Conservation (phyloP, 2,888 invertebrate species). For the Magallana nippona region DNA sequence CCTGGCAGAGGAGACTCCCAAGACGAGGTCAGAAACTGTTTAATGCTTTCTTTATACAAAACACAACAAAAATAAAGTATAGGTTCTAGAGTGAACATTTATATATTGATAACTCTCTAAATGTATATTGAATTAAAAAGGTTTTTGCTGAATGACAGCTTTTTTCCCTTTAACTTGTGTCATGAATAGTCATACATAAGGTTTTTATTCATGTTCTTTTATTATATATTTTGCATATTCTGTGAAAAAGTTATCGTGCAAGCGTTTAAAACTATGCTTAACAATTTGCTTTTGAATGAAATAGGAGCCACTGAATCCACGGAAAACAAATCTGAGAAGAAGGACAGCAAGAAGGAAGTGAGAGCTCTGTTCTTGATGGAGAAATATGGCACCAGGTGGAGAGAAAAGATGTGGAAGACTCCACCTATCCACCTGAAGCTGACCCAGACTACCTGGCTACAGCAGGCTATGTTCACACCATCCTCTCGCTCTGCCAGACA, state of each 20-base stretch:
- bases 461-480: constrained; percentile 94
- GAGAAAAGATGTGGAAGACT: constrained; percentile 78
- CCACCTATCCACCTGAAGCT: constrained; percentile 68
- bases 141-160: no score
- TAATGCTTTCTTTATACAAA: neutral
- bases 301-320: constrained; percentile 25
- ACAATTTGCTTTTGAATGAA: neutral
- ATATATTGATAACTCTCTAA: no score
- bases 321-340: constrained; percentile 43
- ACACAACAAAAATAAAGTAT: no score
- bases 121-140: no score
- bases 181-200: no score
- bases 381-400: constrained; percentile 89
- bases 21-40: constrained; percentile 61
- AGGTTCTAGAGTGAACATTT: no score
- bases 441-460: constrained; percentile 88
- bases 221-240: no score
- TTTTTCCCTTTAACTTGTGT: no score
- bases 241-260: no score
- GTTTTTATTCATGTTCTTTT: no score
- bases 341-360: constrained; percentile 60
- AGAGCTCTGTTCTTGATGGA: constrained; percentile 85
- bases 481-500: constrained; percentile 93
- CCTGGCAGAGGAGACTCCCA: constrained; percentile 87
- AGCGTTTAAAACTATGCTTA: no score